A percentile compares a stretch with the other conserved stretches of the same genome.
Conservation (phyloP, 2,797 vertebrate species). For the Decapterus maruadsi region DNA sequence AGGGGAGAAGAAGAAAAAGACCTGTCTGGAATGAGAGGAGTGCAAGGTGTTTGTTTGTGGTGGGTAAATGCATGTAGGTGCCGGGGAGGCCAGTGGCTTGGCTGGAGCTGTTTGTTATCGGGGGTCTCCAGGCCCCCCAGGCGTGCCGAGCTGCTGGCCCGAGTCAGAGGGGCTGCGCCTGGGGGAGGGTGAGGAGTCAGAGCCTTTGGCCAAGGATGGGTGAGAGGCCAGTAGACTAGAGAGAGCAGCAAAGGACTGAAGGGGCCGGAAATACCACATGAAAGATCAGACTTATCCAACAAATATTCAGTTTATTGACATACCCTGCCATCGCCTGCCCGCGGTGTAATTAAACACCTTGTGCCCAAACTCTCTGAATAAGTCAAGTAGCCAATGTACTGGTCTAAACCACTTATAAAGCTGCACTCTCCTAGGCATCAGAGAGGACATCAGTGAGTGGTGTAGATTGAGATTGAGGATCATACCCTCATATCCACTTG, state of each 20-base stretch:
- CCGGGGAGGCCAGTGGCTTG: conserved; percentile 66
- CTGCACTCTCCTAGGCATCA: conserved; percentile 9
- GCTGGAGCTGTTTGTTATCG: conserved; percentile 82
- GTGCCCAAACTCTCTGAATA: conserved; percentile 26
- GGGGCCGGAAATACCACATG: conserved; percentile 34
- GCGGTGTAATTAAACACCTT: conserved; percentile 49
- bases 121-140: conserved; percentile 77
- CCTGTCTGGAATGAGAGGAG: conserved; percentile 63
- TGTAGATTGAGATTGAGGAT: conserved; percentile 39
- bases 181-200: conserved; percentile 58
- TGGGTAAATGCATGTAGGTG: conserved; percentile 71
- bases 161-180: conserved; percentile 66
- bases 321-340: conserved; percentile 25
- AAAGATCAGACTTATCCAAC: conserved; percentile 48
- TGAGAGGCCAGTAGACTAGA: conserved; percentile 66
- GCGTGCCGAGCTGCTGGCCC: conserved; percentile 70
- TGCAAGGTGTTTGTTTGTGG: conserved; percentile 67
- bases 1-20: conserved; percentile 21
- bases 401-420: conserved; percentile 7
- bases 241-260: conserved; percentile 37
- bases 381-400: conserved; percentile 16
- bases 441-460: conserved; percentile 47
- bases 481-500: conserved; percentile 53
- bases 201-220: conserved; percentile 53
- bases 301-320: conserved; percentile 41